These are phyloP conservation scores for Paramormyrops kingsleyae DNA, from an alignment of 2,113 vertebrate genomes.

Conservation along the genomic window DNA sequence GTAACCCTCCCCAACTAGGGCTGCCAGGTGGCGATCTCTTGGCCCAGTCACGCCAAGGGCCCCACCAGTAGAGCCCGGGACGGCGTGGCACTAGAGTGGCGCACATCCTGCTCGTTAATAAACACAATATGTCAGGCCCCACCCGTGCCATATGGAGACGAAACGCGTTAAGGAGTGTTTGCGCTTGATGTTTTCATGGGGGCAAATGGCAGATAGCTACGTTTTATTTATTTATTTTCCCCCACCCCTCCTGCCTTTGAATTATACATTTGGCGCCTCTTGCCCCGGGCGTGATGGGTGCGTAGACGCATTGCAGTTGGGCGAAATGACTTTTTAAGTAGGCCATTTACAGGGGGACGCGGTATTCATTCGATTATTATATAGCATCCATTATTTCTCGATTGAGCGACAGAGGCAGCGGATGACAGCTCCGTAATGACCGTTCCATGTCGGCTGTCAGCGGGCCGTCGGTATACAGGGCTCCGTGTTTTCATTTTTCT, in stretches of 20 bases:
- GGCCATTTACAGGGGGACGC: constrained; percentile 62
- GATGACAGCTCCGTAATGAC: constrained; percentile 56
- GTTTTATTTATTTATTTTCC: constrained; percentile 31
- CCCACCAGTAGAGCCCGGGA: background rate
- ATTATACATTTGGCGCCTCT: constrained; percentile 61
- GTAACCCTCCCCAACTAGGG: background rate
- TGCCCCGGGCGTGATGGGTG: constrained; percentile 54
- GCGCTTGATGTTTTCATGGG: background rate
- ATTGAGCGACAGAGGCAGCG: constrained; percentile 41
- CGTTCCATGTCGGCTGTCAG: constrained; percentile 45
- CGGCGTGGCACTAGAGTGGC: background rate
- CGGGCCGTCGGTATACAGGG: constrained; percentile 43
- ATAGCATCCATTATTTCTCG: constrained; percentile 56
- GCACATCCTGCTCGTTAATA: background rate
- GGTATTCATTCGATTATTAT: constrained; percentile 69
- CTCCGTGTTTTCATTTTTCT: constrained; percentile 57
- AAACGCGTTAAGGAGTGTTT: background rate
- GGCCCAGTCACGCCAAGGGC: background rate
- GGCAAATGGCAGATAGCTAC: constrained; percentile 30
- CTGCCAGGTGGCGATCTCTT: background rate
- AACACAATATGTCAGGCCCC: constrained; percentile 11
- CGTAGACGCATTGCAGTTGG: constrained; percentile 47
- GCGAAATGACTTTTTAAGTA: constrained; percentile 65
- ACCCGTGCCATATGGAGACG: background rate
- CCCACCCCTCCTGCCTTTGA: constrained; percentile 34